Evolutionary conservation across 1,140 invertebrate genomes (phyloP).

Genomic region (Drosophila parvula): DNA sequence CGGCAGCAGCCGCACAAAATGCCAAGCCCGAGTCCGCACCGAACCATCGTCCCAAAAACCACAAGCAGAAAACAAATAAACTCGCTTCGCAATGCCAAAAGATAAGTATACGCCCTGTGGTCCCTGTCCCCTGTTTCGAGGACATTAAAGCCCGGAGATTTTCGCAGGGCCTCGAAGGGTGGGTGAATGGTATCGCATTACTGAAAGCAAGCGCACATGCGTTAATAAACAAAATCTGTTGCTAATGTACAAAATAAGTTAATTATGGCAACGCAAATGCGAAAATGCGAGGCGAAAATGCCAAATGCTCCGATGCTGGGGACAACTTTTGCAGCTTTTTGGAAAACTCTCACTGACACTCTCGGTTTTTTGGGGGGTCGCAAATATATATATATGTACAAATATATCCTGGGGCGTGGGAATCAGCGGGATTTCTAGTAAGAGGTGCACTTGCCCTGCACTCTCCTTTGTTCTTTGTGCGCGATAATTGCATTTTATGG

Average conservation of each 20-base stretch:
- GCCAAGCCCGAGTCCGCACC: slow-evolving; percentile 12
- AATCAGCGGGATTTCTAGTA: not conserved
- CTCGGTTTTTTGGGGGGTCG: slow-evolving; percentile 4
- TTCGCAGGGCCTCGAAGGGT: not conserved
- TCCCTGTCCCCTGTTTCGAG: slow-evolving; percentile 15
- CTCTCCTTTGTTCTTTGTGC: slow-evolving; percentile 49
- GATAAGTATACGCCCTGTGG: slow-evolving; percentile 72
- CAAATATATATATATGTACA: not conserved
- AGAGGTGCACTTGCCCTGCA: slow-evolving; percentile 39
- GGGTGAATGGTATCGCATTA: slow-evolving; percentile 54
- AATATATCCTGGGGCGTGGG: not conserved
- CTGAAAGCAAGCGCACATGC: slow-evolving; percentile 63
- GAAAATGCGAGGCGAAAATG: slow-evolving; percentile 62
- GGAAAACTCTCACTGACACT: slow-evolving; percentile 52
- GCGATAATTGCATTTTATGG: slow-evolving; percentile 69
- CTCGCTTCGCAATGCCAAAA: slow-evolving; percentile 67
- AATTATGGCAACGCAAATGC: slow-evolving; percentile 73
- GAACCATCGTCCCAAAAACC: slow-evolving; percentile 42
- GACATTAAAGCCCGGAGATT: slow-evolving; percentile 47
- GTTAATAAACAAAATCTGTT: slow-evolving; percentile 81
- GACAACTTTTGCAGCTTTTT: slow-evolving; percentile 67
- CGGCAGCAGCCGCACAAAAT: slow-evolving; percentile 70
- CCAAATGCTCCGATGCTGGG: slow-evolving; percentile 40
- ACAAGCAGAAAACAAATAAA: slow-evolving; percentile 79
- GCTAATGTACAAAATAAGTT: slow-evolving; percentile 81